phyloP scores from a whole-genome alignment of 2,797 vertebrate species.

The Pelobates cultripes region DNA sequence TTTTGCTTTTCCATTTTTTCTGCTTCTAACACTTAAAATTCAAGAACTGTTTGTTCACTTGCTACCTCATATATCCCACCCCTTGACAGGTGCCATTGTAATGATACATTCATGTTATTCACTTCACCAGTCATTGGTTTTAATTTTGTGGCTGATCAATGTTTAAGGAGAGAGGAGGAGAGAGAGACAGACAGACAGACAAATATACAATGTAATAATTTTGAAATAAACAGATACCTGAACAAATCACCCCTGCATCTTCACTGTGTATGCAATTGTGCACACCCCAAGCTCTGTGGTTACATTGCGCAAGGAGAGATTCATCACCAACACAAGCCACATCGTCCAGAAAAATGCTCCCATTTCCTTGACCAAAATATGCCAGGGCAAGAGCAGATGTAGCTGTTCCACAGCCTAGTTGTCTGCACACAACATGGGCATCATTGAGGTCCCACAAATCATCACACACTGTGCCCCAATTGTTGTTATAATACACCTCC shows the following conservation, averaged over 20 bases:
- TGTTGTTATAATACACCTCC: slow-evolving; percentile 10
- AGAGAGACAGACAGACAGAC: too few species aligned
- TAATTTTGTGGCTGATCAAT: too few species aligned
- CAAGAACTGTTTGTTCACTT: too few species aligned
- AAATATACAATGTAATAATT: too few species aligned
- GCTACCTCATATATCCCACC: too few species aligned
- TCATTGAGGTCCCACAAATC: slow-evolving; percentile 28
- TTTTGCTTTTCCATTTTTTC: too few species aligned
- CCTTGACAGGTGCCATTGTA: too few species aligned
- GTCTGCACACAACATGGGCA: slow-evolving; percentile 37
- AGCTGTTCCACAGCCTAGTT: slow-evolving; percentile 25
- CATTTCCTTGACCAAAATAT: slow-evolving; percentile 27
- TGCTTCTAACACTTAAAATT: too few species aligned
- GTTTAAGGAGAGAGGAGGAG: too few species aligned
- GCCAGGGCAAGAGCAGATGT: slow-evolving; percentile 5
- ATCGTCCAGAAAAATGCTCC: slow-evolving; percentile 37
- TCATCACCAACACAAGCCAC: slow-evolving; percentile 11
- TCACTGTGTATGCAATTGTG: slow-evolving; percentile 29
- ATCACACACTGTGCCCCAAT: slow-evolving; percentile 42
- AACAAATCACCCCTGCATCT: slow-evolving; percentile 31
- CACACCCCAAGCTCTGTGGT: slow-evolving; percentile 8
- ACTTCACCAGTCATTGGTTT: too few species aligned
- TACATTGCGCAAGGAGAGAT: slow-evolving; percentile 8
- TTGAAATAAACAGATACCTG: slow-evolving; percentile 12
- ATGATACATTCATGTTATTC: too few species aligned